phyloP scores from a whole-genome alignment of 2,888 invertebrate genomes.

The Dioctria linearis region DNA sequence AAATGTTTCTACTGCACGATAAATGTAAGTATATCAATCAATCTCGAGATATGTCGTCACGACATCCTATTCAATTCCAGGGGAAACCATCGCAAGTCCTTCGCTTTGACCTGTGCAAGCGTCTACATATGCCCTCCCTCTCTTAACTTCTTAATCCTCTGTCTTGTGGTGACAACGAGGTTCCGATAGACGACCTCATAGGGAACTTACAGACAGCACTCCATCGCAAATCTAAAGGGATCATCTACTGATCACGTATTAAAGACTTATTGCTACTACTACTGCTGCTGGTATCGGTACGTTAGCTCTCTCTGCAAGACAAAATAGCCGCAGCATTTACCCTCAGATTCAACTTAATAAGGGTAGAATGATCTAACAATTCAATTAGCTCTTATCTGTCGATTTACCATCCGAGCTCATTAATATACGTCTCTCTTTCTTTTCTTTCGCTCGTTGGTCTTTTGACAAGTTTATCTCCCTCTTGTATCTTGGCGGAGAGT shows the following conservation, averaged over 20 bases:
- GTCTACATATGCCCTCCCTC: slow-evolving; percentile 14
- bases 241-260: slow-evolving; percentile 33
- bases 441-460: slow-evolving; percentile 51
- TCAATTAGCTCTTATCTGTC: slow-evolving; percentile 63
- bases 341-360: slow-evolving; percentile 41
- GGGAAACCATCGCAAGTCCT: neutral
- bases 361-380: slow-evolving; percentile 63
- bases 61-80: slow-evolving; percentile 51
- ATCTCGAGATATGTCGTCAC: slow-evolving; percentile 55
- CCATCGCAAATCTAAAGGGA: slow-evolving; percentile 22
- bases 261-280: slow-evolving; percentile 35
- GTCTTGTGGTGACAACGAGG: slow-evolving; percentile 43
- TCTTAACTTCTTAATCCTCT: slow-evolving; percentile 45
- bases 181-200: slow-evolving; percentile 32
- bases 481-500: slow-evolving; percentile 61
- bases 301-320: neutral
- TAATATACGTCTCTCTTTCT: slow-evolving; percentile 60
- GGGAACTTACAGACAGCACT: slow-evolving; percentile 13
- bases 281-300: slow-evolving; percentile 13
- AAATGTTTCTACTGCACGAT: slow-evolving; percentile 14
- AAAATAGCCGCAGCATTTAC: slow-evolving; percentile 5
- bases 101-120: neutral
- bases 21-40: slow-evolving; percentile 55
- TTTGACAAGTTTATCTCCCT: slow-evolving; percentile 63
- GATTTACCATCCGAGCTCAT: slow-evolving; percentile 62